Percentiles rank a stretch among this genome's conserved stretches.
Evolutionary conservation across 2,888 invertebrate species (phyloP).

Genomic region (Phymatocera aterrima): DNA sequence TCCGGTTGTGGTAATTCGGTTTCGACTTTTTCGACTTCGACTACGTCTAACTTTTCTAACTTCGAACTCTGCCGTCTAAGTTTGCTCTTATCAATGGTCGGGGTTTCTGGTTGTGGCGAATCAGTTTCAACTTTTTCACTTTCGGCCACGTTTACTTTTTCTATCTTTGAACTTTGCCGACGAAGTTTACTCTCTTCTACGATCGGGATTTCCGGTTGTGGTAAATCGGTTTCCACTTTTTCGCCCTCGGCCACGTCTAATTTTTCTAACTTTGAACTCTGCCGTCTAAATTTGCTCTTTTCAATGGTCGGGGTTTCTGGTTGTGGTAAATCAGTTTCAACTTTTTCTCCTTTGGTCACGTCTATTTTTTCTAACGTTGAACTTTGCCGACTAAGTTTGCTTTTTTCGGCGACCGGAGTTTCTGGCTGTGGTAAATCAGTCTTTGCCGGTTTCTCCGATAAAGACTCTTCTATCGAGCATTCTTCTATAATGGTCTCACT

Average conservation of each 20-base stretch:
- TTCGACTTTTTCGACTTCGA: slow-evolving; percentile 51
- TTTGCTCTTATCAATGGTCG: slow-evolving; percentile 53
- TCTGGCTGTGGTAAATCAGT: slow-evolving; percentile 44
- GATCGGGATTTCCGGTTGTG: slow-evolving; percentile 42
- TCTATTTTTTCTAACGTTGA: slow-evolving; percentile 21
- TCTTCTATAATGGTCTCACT: slow-evolving; percentile 73
- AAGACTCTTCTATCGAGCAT: slow-evolving; percentile 76
- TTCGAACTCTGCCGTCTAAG: slow-evolving; percentile 54
- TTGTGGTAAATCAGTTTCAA: slow-evolving; percentile 30
- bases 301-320: slow-evolving; percentile 29
- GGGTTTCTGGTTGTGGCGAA: slow-evolving; percentile 40
- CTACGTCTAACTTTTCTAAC: slow-evolving; percentile 55
- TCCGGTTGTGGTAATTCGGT: slow-evolving; percentile 25
- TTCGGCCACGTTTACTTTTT: slow-evolving; percentile 16
- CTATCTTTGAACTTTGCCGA: slow-evolving; percentile 51
- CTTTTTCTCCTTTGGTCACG: not conserved
- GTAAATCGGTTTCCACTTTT: slow-evolving; percentile 15
- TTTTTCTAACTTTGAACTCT: slow-evolving; percentile 17
- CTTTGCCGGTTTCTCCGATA: slow-evolving; percentile 70
- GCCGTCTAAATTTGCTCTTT: slow-evolving; percentile 11
- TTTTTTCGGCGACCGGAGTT: slow-evolving; percentile 30
- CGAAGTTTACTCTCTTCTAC: slow-evolving; percentile 54
- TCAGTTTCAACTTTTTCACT: slow-evolving; percentile 6
- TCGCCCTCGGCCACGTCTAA: slow-evolving; percentile 31
- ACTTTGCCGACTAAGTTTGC: slow-evolving; percentile 12